These are phyloP conservation scores for Atta colombica DNA, from an alignment of 1,140 invertebrate species.

Conservation along the genomic window DNA sequence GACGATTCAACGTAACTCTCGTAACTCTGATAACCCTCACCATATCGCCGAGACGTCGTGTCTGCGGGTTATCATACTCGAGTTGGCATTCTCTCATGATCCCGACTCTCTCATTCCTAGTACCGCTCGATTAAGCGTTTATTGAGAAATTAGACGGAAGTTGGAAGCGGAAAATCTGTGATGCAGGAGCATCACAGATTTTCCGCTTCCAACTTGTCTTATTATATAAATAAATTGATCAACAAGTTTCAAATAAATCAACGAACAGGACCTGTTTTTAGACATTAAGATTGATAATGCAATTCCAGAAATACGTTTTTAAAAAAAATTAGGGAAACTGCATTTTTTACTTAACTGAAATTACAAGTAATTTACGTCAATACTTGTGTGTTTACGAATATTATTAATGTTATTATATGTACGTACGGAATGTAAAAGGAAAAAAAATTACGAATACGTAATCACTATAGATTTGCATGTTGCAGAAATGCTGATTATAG, in stretches of 20 bases:
- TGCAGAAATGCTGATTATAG: no score
- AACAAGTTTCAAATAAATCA: no score
- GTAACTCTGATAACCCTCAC: conserved; percentile 13
- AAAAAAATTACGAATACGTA: no score
- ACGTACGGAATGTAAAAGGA: no score
- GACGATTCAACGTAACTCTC: conserved; percentile 18
- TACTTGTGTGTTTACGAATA: neutral
- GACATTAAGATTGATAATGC: neutral
- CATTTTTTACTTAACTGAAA: neutral
- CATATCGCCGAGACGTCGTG: neutral
- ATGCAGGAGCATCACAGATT: no score
- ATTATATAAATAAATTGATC: neutral
- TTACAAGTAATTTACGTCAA: neutral
- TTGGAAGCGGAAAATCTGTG: neutral
- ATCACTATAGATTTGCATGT: no score
- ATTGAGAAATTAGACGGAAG: conserved; percentile 1
- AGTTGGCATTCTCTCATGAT: neutral
- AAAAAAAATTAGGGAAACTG: neutral
- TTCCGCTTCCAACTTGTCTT: no score
- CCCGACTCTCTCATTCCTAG: conserved; percentile 5
- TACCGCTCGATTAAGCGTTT: conserved; percentile 5
- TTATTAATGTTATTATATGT: neutral
- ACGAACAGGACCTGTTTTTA: neutral
- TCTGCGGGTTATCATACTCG: conserved; percentile 2
- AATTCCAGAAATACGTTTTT: neutral